A percentile compares a stretch with the other conserved stretches of the same genome.
phyloP scores from a whole-genome alignment of 2,113 vertebrate genomes.

The Narcine bancroftii region DNA sequence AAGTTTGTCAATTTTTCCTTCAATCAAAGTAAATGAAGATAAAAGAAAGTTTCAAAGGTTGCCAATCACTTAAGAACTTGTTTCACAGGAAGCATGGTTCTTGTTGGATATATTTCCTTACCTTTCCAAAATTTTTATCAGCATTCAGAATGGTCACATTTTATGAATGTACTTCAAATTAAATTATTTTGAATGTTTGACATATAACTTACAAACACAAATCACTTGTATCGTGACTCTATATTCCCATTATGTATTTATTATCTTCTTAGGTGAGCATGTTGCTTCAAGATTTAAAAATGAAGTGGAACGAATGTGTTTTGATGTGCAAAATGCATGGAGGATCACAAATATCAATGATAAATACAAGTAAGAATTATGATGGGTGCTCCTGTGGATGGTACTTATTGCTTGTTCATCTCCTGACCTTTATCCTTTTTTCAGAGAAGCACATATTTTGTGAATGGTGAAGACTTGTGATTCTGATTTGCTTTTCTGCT shows the following conservation, averaged over 20 bases:
- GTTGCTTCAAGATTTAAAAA: constrained; percentile 91
- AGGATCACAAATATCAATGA: constrained; percentile 95
- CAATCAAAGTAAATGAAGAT: background rate
- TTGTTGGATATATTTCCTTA: background rate
- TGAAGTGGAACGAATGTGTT: constrained; percentile 93
- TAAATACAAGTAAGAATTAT: constrained; percentile 75
- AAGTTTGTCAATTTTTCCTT: background rate
- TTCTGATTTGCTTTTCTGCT: too few relatives aligned
- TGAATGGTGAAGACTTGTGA: too few relatives aligned
- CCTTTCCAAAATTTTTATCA: background rate
- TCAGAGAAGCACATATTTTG: background rate
- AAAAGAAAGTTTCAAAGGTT: background rate
- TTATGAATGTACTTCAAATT: background rate
- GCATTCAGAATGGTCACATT: background rate
- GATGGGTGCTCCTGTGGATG: background rate
- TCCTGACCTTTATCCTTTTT: background rate
- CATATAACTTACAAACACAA: background rate
- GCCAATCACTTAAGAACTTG: background rate
- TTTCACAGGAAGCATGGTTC: background rate
- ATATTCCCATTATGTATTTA: background rate
- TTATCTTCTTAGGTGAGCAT: constrained; percentile 70
- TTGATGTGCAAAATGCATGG: constrained; percentile 96
- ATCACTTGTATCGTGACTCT: background rate
- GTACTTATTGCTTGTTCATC: background rate
- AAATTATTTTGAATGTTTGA: background rate